Conservation (phyloP, 2,113 vertebrate species). For the human region DNA sequence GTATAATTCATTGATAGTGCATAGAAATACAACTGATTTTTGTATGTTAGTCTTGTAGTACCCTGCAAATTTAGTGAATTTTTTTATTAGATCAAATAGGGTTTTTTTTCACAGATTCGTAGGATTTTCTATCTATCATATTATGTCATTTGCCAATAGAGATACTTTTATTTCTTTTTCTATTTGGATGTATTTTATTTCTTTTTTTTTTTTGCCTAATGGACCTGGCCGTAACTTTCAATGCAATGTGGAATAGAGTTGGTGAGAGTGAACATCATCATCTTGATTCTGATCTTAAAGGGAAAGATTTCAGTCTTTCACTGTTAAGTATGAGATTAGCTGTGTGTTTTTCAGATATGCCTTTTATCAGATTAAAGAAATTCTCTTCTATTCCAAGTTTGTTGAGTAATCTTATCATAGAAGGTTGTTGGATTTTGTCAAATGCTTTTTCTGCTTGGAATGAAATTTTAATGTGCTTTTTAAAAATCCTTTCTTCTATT, state of each 20-base stretch:
- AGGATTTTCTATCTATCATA: neutral
- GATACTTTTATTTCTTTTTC: neutral
- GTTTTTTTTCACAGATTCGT: neutral
- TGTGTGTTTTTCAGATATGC: neutral
- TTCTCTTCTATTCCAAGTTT: neutral
- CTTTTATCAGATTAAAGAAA: neutral
- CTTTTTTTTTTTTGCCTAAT: neutral
- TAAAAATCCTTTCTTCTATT: neutral
- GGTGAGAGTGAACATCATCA: neutral
- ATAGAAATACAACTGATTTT: neutral
- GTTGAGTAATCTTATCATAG: neutral
- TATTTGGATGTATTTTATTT: neutral
- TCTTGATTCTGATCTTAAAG: neutral
- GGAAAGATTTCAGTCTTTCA: neutral
- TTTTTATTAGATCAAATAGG: neutral
- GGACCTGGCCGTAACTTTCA: neutral
- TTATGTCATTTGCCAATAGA: neutral
- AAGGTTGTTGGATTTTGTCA: neutral
- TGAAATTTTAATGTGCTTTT: neutral
- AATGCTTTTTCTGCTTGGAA: neutral
- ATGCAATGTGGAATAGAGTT: neutral
- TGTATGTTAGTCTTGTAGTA: neutral
- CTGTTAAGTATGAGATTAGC: neutral
- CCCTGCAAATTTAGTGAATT: neutral
- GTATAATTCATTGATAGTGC: neutral